Conservation (phyloP, 2,888 invertebrate species). For the Drosophila vallismaia region DNA sequence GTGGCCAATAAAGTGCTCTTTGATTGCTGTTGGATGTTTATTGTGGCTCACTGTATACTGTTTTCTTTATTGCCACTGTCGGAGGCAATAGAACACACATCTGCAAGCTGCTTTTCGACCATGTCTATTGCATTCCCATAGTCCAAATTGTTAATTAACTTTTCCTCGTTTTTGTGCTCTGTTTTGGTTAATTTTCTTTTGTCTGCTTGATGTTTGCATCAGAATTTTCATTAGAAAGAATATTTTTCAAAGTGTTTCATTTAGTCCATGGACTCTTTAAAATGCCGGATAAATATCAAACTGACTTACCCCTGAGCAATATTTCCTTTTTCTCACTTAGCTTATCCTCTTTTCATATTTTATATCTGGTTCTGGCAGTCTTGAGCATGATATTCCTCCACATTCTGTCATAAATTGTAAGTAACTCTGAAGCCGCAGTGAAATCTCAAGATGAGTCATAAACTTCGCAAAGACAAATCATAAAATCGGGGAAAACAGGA, state of each 20-base stretch:
- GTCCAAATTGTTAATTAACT: slow-evolving; percentile 37
- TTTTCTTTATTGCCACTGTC: slow-evolving; percentile 7
- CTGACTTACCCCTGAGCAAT: background rate
- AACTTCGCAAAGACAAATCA: slow-evolving; percentile 32
- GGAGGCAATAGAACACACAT: background rate
- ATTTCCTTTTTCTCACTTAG: background rate
- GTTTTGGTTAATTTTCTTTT: slow-evolving; percentile 19
- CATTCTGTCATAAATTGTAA: slow-evolving; percentile 33
- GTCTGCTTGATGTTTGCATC: background rate
- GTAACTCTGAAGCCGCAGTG: slow-evolving; percentile 11
- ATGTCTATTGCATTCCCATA: slow-evolving; percentile 34
- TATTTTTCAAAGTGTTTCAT: slow-evolving; percentile 1
- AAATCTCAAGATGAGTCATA: slow-evolving; percentile 36
- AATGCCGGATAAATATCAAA: background rate
- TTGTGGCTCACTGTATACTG: slow-evolving; percentile 12
- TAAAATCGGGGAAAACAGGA: slow-evolving; percentile 22
- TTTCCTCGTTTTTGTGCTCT: slow-evolving; percentile 10
- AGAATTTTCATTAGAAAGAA: background rate
- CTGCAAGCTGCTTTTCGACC: slow-evolving; percentile 20
- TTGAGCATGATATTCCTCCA: slow-evolving; percentile 14
- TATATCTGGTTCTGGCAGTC: slow-evolving; percentile 3
- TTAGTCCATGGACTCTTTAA: slow-evolving; percentile 24
- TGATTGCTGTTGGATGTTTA: slow-evolving; percentile 33
- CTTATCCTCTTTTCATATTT: background rate
- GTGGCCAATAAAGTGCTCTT: slow-evolving; percentile 36